Conservation (phyloP, 2,113 vertebrate species). For the Scomber japonicus region DNA sequence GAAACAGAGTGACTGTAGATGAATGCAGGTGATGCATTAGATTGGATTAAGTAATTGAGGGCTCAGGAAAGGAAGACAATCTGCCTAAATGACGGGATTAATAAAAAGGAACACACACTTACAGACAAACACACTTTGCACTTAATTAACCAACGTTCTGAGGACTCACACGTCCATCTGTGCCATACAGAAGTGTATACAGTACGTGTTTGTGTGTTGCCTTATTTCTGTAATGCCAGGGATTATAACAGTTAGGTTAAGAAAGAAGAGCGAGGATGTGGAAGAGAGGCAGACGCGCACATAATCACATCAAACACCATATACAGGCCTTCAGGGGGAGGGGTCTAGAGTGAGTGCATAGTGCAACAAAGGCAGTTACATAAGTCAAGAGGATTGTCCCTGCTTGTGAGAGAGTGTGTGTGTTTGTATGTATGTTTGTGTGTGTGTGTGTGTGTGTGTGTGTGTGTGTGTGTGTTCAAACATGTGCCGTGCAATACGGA, state of each 20-base stretch:
- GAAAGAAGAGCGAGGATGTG: conserved; percentile 15
- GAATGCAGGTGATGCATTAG: conserved; percentile 49
- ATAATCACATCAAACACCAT: conserved; percentile 50
- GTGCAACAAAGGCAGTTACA: conserved; percentile 63
- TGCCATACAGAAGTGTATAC: conserved; percentile 25
- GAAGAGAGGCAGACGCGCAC: conserved; percentile 28
- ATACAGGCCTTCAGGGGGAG: conserved; percentile 43
- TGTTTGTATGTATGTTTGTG: not conserved
- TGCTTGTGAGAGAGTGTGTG: conserved; percentile 34
- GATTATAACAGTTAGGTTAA: conserved; percentile 42
- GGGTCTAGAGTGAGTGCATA: conserved; percentile 47
- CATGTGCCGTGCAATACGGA: conserved; percentile 28
- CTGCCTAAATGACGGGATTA: conserved; percentile 50
- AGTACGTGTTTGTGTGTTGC: conserved; percentile 10
- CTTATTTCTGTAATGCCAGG: conserved; percentile 19
- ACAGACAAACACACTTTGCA: conserved; percentile 16
- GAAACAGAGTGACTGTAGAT: conserved; percentile 7
- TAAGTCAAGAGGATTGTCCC: conserved; percentile 68
- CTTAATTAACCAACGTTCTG: conserved; percentile 47
- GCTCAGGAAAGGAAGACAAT: conserved; percentile 24
- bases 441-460: not conserved
- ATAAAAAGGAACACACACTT: conserved; percentile 34
- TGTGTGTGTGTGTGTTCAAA: conserved; percentile 26
- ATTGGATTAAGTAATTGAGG: conserved; percentile 47
- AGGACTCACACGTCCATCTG: conserved; percentile 66